These are phyloP conservation scores for Hyppa rectilinea DNA, from an alignment of 2,888 invertebrate species.

Conservation along the genomic window DNA sequence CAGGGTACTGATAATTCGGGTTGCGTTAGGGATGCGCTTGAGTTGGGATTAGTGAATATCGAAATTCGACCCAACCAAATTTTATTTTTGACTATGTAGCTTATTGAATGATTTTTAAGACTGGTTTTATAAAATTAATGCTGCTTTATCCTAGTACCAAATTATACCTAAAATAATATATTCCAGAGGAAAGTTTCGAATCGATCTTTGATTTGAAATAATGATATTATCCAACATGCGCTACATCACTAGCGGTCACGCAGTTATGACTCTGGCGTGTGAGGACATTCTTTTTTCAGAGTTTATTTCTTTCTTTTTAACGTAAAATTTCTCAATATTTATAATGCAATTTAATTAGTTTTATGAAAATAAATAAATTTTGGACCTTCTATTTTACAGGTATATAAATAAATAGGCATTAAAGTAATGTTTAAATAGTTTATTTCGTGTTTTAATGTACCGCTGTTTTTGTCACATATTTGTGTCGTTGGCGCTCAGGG, in stretches of 20 bases:
- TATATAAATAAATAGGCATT: constrained; percentile 1
- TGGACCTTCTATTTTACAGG: neutral
- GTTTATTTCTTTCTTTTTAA: neutral
- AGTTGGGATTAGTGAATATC: no score
- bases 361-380: neutral
- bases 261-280: neutral
- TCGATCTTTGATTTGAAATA: neutral
- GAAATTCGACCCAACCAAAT: no score
- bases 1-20: no score
- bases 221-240: neutral
- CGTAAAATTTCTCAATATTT: neutral
- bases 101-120: constrained; percentile 4
- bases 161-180: constrained; percentile 12
- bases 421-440: neutral
- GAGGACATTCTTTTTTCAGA: constrained; percentile 2
- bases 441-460: neutral
- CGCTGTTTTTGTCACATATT: neutral
- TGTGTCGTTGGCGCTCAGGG: no score
- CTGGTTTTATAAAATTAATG: constrained; percentile 4
- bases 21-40: no score
- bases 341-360: neutral
- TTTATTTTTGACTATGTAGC: constrained; percentile 12
- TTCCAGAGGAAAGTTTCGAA: constrained; percentile 2
- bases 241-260: constrained; percentile 8
- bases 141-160: constrained; percentile 10